A percentile compares a stretch with the other conserved stretches of the same genome.
These are phyloP conservation scores for Myotis davidii DNA, from an alignment of 2,113 vertebrate genomes.

Conservation along the genomic window DNA sequence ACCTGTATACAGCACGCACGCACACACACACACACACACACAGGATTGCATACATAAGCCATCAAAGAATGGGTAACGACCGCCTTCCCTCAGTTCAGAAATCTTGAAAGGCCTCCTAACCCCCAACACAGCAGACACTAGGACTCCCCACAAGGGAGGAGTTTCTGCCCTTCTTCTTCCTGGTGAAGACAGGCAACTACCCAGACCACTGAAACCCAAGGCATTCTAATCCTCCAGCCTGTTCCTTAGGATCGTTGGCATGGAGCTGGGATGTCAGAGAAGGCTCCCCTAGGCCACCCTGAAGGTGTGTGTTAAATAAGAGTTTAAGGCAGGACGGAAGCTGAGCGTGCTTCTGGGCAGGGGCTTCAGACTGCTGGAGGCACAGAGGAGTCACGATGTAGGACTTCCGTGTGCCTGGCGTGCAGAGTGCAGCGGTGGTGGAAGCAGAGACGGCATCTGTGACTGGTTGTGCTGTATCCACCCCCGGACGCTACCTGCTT, in stretches of 20 bases:
- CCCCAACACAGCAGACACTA: not conserved
- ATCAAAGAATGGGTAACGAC: not conserved
- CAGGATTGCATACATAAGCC: not conserved
- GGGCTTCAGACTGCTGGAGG: not conserved
- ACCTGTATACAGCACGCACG: not conserved
- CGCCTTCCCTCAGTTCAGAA: not conserved
- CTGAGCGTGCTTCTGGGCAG: not conserved
- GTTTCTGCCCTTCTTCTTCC: not conserved
- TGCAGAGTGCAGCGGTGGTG: rapidly evolving
- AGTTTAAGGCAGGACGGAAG: not conserved
- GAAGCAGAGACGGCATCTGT: not conserved
- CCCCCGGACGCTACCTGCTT: not conserved
- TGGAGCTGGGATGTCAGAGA: not conserved
- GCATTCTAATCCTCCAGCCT: not conserved
- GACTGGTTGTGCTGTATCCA: not conserved
- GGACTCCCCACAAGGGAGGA: not conserved
- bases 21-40: not conserved
- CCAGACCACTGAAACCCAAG: not conserved
- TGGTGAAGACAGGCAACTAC: not conserved
- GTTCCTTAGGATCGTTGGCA: not conserved
- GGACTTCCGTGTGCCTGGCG: rapidly evolving
- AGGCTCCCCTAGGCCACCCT: not conserved
- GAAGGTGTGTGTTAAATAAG: not conserved
- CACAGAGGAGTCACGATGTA: not conserved
- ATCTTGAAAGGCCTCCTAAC: not conserved